Percentiles rank a stretch among this genome's conserved stretches.
phyloP scores from a whole-genome alignment of 2,797 vertebrate genomes.

The Epinephelus awoara region DNA sequence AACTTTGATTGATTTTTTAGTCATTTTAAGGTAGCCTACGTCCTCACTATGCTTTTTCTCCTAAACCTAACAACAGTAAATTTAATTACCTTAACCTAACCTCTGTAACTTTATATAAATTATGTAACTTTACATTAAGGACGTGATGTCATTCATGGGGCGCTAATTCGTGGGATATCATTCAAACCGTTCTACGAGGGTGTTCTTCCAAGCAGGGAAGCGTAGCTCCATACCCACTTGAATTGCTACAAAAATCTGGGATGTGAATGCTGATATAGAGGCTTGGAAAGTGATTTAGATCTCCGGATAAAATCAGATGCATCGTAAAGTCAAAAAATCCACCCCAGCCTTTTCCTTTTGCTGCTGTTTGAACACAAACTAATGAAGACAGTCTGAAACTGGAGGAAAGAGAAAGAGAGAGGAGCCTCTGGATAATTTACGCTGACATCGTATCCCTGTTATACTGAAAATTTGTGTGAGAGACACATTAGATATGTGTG shows the following conservation, averaged over 20 bases:
- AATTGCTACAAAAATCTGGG: background rate
- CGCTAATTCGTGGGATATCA: too few relatives aligned
- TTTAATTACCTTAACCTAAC: too few relatives aligned
- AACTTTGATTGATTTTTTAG: too few relatives aligned
- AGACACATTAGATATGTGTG: slow-evolving; percentile 37
- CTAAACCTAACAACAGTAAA: too few relatives aligned
- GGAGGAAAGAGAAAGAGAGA: slow-evolving; percentile 8
- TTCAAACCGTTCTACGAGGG: too few relatives aligned
- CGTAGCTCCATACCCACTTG: background rate
- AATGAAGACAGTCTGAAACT: background rate
- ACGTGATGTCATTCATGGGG: too few relatives aligned
- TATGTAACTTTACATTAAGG: too few relatives aligned
- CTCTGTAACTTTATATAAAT: too few relatives aligned
- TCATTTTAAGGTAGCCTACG: too few relatives aligned
- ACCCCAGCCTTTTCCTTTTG: background rate
- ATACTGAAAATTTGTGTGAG: slow-evolving; percentile 46
- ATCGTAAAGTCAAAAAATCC: background rate
- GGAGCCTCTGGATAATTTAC: slow-evolving; percentile 41
- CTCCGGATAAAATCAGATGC: background rate
- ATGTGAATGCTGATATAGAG: background rate
- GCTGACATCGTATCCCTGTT: slow-evolving; percentile 40
- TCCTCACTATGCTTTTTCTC: too few relatives aligned
- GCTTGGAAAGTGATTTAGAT: background rate
- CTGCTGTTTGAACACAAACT: slow-evolving; percentile 5
- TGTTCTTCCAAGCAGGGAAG: background rate